Evolutionary conservation across 2,113 vertebrate genomes (phyloP).

Genomic region (Regulus satrapa): DNA sequence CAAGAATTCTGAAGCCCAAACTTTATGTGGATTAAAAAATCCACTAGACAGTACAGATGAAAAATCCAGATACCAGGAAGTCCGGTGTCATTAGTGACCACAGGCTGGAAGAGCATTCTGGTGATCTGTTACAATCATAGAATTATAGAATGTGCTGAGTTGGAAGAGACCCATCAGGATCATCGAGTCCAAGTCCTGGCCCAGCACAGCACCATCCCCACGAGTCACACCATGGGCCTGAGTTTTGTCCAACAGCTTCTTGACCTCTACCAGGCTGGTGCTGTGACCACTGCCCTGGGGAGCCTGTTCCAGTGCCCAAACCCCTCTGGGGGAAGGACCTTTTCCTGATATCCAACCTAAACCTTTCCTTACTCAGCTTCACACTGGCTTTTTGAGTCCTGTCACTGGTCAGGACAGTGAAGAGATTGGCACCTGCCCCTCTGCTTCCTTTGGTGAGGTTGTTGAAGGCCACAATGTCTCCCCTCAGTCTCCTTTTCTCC

Average conservation of each 20-base stretch:
- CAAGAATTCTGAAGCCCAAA: background rate
- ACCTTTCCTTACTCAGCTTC: background rate
- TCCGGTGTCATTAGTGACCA: background rate
- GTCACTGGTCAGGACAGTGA: background rate
- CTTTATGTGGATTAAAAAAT: background rate
- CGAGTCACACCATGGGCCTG: background rate
- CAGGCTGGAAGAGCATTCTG: background rate
- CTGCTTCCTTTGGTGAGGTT: background rate
- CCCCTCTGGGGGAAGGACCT: background rate
- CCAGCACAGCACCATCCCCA: background rate
- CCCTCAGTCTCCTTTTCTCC: background rate
- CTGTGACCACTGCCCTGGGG: background rate
- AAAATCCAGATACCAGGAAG: background rate
- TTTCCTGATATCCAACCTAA: background rate
- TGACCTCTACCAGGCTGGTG: background rate
- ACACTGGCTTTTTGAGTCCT: background rate
- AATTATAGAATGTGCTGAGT: background rate
- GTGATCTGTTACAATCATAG: background rate
- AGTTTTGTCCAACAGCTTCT: background rate
- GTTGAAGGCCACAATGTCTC: background rate
- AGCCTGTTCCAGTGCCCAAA: background rate
- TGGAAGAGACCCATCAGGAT: background rate
- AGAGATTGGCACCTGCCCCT: background rate
- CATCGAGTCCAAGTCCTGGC: background rate
- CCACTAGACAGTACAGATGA: background rate